phyloP scores from a whole-genome alignment of 1,140 invertebrate genomes.

The Drosophila subpulchrella region DNA sequence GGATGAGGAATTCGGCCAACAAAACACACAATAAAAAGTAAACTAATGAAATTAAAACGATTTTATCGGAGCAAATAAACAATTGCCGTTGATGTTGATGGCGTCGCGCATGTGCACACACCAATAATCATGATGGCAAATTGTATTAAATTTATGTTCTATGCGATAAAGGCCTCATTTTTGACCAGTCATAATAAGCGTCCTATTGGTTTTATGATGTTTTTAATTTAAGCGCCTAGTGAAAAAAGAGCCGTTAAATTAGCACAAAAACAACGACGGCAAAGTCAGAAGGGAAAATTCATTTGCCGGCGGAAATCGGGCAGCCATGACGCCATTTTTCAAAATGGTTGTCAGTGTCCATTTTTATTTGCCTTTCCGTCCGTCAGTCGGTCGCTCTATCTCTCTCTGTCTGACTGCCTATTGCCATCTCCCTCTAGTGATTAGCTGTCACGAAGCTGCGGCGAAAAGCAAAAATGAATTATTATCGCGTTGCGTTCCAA shows the following conservation, averaged over 20 bases:
- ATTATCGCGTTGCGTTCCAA: conserved; percentile 69
- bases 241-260: conserved; percentile 16
- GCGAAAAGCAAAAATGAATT: conserved; percentile 77
- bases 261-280: conserved; percentile 22
- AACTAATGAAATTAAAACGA: conserved; percentile 71
- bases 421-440: conserved; percentile 48
- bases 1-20: conserved; percentile 26
- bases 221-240: conserved; percentile 36
- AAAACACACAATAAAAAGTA: conserved; percentile 33
- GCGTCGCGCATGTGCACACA: conserved; percentile 29
- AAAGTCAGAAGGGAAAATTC: conserved; percentile 52
- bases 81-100: conserved; percentile 24
- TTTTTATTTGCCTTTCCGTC: conserved; percentile 31
- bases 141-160: conserved; percentile 35
- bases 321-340: conserved; percentile 75
- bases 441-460: conserved; percentile 75
- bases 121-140: conserved; percentile 28
- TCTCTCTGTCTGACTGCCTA: conserved; percentile 7
- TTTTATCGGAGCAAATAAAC: conserved; percentile 53
- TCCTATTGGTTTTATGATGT: conserved; percentile 15
- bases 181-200: conserved; percentile 3
- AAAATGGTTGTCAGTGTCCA: conserved; percentile 50
- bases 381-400: conserved; percentile 3
- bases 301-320: conserved; percentile 68
- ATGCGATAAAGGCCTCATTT: conserved; percentile 15